Evolutionary conservation across 1,140 invertebrate genomes (phyloP).

Genomic region (Apocrypta bakeri): DNA sequence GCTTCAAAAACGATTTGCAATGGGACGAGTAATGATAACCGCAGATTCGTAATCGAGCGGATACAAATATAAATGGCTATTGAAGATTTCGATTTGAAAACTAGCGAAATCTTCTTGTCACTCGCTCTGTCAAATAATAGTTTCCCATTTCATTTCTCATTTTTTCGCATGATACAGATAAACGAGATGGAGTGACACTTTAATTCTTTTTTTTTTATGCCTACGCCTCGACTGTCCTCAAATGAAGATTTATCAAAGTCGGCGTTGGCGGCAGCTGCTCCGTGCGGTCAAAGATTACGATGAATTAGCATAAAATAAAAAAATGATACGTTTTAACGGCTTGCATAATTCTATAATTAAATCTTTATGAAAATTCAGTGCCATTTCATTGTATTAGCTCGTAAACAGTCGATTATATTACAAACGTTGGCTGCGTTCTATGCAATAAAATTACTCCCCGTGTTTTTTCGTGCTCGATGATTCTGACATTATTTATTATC

Average conservation of each 20-base stretch:
- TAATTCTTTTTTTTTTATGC: constrained; percentile 16
- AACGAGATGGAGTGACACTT: background rate
- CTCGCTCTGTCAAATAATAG: background rate
- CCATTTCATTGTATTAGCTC: background rate
- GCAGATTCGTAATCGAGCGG: too few relatives aligned
- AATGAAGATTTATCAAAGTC: constrained; percentile 19
- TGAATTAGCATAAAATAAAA: background rate
- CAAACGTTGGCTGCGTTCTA: too few relatives aligned
- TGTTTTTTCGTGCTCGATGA: background rate
- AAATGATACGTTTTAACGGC: background rate
- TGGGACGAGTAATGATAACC: background rate
- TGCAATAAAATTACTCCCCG: too few relatives aligned
- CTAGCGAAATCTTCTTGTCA: background rate
- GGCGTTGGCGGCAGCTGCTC: background rate
- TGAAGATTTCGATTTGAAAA: background rate
- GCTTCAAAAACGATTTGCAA: background rate
- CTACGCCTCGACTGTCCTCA: constrained; percentile 7
- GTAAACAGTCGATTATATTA: too few relatives aligned
- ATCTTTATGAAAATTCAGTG: background rate
- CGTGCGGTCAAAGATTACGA: background rate
- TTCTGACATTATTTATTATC: background rate
- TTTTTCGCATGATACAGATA: background rate
- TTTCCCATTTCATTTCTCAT: constrained; percentile 15
- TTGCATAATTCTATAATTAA: background rate
- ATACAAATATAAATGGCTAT: background rate